These are phyloP conservation scores for Drosophila hawaiiensis DNA, from an alignment of 2,888 invertebrate genomes.

Conservation along the genomic window DNA sequence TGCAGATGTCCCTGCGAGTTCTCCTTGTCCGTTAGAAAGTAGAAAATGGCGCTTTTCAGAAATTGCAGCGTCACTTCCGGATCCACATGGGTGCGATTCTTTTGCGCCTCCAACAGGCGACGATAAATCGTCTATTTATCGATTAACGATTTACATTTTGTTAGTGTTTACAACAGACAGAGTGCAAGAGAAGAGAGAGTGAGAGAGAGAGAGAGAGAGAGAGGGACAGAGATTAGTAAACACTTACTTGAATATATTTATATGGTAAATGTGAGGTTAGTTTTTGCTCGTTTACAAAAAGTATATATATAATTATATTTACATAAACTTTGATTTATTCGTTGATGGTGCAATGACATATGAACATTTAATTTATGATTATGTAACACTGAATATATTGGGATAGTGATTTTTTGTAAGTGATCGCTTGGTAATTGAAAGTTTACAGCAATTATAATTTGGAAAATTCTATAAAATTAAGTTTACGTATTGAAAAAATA, in stretches of 20 bases:
- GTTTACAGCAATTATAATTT: not conserved
- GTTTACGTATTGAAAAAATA: not conserved
- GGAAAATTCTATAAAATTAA: not conserved
- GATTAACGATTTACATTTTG: slow-evolving; percentile 3
- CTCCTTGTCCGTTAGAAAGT: slow-evolving; percentile 95
- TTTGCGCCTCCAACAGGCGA: slow-evolving; percentile 92
- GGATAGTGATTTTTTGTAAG: slow-evolving; percentile 14
- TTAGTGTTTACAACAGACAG: slow-evolving; percentile 16
- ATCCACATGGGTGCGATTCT: slow-evolving; percentile 90
- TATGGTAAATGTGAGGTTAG: slow-evolving; percentile 47
- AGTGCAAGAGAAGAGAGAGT: slow-evolving; percentile 1
- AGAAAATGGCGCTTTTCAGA: slow-evolving; percentile 96
- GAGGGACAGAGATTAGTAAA: slow-evolving; percentile 57
- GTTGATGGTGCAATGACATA: slow-evolving; percentile 63
- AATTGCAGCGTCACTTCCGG: slow-evolving; percentile 97
- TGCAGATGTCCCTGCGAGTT: slow-evolving; percentile 93
- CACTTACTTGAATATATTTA: slow-evolving; percentile 1
- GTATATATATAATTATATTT: slow-evolving; percentile 50
- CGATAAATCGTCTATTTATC: slow-evolving; percentile 91
- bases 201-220: slow-evolving; percentile 35
- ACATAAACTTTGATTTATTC: slow-evolving; percentile 55
- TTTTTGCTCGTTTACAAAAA: slow-evolving; percentile 29
- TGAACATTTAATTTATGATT: slow-evolving; percentile 72
- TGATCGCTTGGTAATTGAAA: not conserved
- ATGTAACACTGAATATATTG: slow-evolving; percentile 53